phyloP scores from a whole-genome alignment of 2,888 invertebrate genomes.

The Entomobrya proxima region DNA sequence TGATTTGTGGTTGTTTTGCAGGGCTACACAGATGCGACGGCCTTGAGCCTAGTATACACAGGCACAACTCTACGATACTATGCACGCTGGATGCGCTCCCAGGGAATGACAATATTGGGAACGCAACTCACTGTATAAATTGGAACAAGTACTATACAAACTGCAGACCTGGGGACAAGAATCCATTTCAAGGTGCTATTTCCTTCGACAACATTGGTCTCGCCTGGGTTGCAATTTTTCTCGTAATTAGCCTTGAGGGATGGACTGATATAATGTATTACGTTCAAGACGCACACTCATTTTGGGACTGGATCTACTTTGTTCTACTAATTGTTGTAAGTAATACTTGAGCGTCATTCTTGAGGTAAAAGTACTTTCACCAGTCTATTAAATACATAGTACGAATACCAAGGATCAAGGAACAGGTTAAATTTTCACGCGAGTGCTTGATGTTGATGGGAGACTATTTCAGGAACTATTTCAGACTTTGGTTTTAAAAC shows the following conservation, averaged over 20 bases:
- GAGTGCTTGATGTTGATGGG: too few species aligned
- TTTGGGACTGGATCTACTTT: slow-evolving; percentile 99
- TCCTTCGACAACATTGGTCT: slow-evolving; percentile 99
- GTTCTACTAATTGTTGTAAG: slow-evolving; percentile 98
- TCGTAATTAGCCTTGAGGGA: slow-evolving; percentile 99
- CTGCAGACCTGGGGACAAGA: slow-evolving; percentile 93
- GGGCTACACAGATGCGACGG: slow-evolving; percentile 91
- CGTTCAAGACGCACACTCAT: slow-evolving; percentile 99
- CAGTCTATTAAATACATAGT: too few species aligned
- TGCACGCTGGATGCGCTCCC: slow-evolving; percentile 87
- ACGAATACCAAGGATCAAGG: too few species aligned
- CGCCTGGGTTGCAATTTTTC: slow-evolving; percentile 98
- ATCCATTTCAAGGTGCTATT: slow-evolving; percentile 99
- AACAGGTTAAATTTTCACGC: too few species aligned
- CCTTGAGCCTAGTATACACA: slow-evolving; percentile 87
- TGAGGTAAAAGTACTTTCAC: not conserved
- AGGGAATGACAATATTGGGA: slow-evolving; percentile 69
- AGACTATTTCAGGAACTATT: too few species aligned
- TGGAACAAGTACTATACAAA: slow-evolving; percentile 99
- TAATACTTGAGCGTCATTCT: slow-evolving; percentile 74
- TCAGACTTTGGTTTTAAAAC: too few species aligned
- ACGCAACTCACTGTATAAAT: slow-evolving; percentile 89
- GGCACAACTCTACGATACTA: slow-evolving; percentile 78
- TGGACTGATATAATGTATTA: slow-evolving; percentile 99
- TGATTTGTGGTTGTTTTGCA: slow-evolving; percentile 38